These are phyloP conservation scores for Polydrusus pterygomalis DNA, from an alignment of 2,888 invertebrate species.

Conservation along the genomic window DNA sequence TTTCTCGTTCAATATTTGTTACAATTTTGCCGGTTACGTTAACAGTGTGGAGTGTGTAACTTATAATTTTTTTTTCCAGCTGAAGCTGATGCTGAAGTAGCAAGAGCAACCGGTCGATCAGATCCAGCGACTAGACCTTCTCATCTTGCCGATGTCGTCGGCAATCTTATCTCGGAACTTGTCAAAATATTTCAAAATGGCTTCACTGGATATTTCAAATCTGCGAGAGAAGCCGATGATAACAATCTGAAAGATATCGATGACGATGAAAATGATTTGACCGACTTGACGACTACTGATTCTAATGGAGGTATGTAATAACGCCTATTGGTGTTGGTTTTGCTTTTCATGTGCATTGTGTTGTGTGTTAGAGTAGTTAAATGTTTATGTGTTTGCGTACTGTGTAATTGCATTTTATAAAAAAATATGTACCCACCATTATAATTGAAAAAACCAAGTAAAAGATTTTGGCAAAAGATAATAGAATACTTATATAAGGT, in stretches of 20 bases:
- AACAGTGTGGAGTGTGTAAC: neutral
- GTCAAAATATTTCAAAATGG: conserved; percentile 67
- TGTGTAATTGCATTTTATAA: conserved; percentile 3
- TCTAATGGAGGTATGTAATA: conserved; percentile 58
- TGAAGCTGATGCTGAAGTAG: conserved; percentile 65
- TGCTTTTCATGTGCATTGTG: conserved; percentile 32
- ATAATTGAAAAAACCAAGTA: no score
- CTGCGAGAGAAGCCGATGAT: conserved; percentile 63
- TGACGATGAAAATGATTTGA: conserved; percentile 55
- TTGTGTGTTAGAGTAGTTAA: conserved; percentile 22
- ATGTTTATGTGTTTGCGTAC: conserved; percentile 21
- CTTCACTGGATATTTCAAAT: conserved; percentile 65
- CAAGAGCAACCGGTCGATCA: conserved; percentile 60
- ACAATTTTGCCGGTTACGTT: no score
- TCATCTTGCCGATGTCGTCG: conserved; percentile 65
- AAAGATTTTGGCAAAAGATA: no score
- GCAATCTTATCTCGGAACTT: conserved; percentile 66
- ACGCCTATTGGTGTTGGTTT: conserved; percentile 25
- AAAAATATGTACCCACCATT: neutral
- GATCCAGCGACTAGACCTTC: conserved; percentile 63
- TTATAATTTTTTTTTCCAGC: conserved; percentile 60
- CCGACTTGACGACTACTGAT: conserved; percentile 49
- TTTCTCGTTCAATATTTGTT: no score
- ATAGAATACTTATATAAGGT: no score
- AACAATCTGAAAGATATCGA: conserved; percentile 60